phyloP scores from a whole-genome alignment of 2,797 vertebrate species.

The Cheirogaleus major region DNA sequence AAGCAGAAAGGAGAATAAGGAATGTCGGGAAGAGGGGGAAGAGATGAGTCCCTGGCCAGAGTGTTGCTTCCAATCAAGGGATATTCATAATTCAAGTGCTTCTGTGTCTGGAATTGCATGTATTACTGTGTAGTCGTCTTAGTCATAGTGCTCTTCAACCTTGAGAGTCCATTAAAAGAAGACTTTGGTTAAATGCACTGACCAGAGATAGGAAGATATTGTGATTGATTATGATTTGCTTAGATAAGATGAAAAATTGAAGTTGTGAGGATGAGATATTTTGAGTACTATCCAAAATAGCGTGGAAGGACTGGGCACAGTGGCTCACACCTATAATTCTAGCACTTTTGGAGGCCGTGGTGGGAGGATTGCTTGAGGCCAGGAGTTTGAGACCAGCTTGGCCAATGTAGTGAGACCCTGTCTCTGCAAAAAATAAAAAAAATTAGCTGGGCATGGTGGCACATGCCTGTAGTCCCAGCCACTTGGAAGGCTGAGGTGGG shows the following conservation, averaged over 20 bases:
- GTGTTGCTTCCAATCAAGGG: neutral
- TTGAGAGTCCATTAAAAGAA: neutral
- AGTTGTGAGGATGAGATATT: neutral
- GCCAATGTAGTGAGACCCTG: neutral
- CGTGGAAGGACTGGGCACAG: neutral
- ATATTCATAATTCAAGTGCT: neutral
- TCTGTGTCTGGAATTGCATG: neutral
- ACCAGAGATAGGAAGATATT: neutral
- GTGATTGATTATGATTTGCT: slow-evolving; percentile 1
- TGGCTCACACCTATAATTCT: neutral
- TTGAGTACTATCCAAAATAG: neutral
- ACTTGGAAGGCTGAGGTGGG: neutral
- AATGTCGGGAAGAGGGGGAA: neutral
- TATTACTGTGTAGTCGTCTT: neutral
- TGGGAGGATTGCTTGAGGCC: neutral
- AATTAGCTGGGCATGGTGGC: neutral
- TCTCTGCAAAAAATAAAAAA: neutral
- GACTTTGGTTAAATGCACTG: neutral
- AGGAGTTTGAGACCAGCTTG: neutral
- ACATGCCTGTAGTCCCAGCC: neutral
- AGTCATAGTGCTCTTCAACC: neutral
- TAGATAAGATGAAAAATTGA: neutral
- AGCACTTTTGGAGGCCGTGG: neutral
- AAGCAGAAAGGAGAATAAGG: neutral
- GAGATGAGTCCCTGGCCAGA: neutral